Conservation (phyloP, 2,113 vertebrate genomes). For the Micromys minutus region DNA sequence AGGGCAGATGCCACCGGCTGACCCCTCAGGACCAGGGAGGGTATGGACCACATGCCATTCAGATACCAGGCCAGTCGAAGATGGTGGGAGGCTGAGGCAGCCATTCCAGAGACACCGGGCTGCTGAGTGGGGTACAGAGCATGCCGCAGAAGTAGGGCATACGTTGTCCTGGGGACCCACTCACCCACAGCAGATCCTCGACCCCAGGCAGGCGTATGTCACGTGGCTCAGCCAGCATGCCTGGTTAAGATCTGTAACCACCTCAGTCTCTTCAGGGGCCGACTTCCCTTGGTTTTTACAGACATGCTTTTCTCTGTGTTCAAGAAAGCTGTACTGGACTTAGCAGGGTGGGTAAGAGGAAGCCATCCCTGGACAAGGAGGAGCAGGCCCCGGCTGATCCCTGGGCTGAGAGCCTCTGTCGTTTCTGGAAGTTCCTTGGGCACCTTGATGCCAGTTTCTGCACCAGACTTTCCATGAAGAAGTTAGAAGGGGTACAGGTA, state of each 20-base stretch:
- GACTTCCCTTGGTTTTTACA: neutral
- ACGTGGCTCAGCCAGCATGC: neutral
- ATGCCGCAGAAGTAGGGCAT: neutral
- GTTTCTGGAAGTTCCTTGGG: neutral
- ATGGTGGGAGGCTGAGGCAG: neutral
- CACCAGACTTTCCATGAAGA: neutral
- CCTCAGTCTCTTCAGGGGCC: neutral
- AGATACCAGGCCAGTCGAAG: constrained; percentile 31
- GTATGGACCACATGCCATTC: neutral
- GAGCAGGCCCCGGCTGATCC: accelerated
- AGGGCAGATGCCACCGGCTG: neutral
- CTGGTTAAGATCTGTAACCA: neutral
- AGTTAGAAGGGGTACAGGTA: neutral
- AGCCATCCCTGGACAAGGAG: neutral
- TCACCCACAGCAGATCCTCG: neutral
- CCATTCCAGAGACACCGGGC: neutral
- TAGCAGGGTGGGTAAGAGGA: neutral
- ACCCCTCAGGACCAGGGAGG: neutral
- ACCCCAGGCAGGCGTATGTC: neutral
- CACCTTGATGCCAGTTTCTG: neutral
- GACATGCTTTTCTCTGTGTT: neutral
- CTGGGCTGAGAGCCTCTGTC: neutral
- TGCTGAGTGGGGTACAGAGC: neutral
- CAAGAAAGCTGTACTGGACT: neutral
- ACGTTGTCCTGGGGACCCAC: neutral